These are phyloP conservation scores for Ellobius talpinus DNA, from an alignment of 2,113 vertebrate species.

Conservation along the genomic window DNA sequence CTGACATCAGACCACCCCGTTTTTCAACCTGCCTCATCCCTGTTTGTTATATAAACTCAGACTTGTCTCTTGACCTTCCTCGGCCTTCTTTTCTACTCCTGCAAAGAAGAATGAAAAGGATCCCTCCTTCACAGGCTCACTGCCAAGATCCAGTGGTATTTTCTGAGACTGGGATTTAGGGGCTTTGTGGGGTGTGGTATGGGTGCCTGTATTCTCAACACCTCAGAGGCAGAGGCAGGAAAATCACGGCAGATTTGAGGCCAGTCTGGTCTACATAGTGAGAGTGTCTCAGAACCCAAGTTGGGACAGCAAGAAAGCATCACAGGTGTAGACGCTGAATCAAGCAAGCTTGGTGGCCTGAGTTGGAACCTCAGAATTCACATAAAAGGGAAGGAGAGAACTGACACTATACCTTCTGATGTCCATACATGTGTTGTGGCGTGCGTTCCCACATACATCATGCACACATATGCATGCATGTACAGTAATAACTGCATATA, in stretches of 20 bases:
- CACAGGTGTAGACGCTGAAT: too few species aligned
- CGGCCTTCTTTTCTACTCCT: conserved; percentile 49
- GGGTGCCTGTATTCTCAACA: not conserved
- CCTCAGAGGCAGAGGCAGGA: not conserved
- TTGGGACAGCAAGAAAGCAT: not conserved
- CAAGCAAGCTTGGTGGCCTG: not conserved
- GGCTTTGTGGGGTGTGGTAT: not conserved
- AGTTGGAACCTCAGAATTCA: not conserved
- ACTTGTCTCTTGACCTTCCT: not conserved
- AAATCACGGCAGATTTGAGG: not conserved
- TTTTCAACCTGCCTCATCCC: not conserved
- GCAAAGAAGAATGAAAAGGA: conserved; percentile 30
- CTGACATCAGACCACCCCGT: not conserved
- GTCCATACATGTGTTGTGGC: not conserved
- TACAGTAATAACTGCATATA: not conserved
- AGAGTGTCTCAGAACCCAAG: not conserved
- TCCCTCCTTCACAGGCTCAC: not conserved
- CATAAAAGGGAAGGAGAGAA: not conserved
- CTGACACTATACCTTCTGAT: not conserved
- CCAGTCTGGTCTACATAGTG: not conserved
- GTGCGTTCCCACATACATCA: not conserved
- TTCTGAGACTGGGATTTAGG: conserved; percentile 30
- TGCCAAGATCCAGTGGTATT: conserved; percentile 19
- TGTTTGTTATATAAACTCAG: not conserved
- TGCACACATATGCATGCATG: not conserved